Evolutionary conservation across 2,888 invertebrate species (phyloP).

Genomic region (Mystacides longicornis): DNA sequence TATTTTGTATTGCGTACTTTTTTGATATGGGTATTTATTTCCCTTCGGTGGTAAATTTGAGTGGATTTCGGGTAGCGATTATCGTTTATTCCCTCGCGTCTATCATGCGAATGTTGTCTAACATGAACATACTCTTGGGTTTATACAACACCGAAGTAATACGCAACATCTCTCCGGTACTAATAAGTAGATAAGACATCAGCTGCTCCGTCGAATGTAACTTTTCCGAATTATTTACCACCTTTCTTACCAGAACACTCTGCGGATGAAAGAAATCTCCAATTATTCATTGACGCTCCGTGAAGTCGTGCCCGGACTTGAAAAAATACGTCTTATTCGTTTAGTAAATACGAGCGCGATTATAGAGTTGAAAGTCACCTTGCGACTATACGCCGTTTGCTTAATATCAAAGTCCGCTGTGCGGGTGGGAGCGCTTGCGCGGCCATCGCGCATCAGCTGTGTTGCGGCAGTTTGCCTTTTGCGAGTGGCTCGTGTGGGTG

Average conservation of each 20-base stretch:
- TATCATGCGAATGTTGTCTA: too few species aligned
- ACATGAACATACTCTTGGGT: too few species aligned
- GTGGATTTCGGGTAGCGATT: too few species aligned
- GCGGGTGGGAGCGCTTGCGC: constrained; percentile 27
- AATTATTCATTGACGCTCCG: background rate
- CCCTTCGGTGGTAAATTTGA: too few species aligned
- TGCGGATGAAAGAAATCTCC: background rate
- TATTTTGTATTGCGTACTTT: too few species aligned
- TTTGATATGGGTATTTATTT: too few species aligned
- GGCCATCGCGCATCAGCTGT: constrained; percentile 27
- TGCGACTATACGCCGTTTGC: background rate
- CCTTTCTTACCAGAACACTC: background rate
- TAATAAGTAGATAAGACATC: too few species aligned
- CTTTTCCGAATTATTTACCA: background rate
- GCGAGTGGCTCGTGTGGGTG: constrained; percentile 9
- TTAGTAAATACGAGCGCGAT: background rate
- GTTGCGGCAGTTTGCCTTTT: constrained; percentile 31
- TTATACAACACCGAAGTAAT: too few species aligned
- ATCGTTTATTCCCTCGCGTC: too few species aligned
- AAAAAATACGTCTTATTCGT: background rate
- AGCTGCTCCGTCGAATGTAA: background rate
- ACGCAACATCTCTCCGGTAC: too few species aligned
- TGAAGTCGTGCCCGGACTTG: background rate
- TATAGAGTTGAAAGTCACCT: constrained; percentile 5
- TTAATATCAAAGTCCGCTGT: constrained; percentile 3